These are phyloP conservation scores for Lithophane leautieri DNA, from an alignment of 2,888 invertebrate genomes.

Conservation along the genomic window DNA sequence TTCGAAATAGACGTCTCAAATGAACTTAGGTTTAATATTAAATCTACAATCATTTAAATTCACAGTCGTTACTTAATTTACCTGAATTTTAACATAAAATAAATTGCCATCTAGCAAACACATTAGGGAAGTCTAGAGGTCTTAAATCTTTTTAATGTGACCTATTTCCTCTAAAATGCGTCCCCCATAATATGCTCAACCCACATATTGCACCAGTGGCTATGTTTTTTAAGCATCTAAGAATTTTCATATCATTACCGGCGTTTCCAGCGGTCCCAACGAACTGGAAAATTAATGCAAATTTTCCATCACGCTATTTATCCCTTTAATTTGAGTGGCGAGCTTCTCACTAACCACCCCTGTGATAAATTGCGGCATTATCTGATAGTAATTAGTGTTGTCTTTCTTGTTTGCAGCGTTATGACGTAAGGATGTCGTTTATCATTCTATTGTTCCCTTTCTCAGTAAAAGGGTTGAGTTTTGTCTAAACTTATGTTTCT, in stretches of 20 bases:
- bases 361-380: slow-evolving; percentile 58
- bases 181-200: slow-evolving; percentile 17
- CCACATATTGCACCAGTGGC: slow-evolving; percentile 36
- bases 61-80: slow-evolving; percentile 14
- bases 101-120: slow-evolving; percentile 37
- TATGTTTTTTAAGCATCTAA: slow-evolving; percentile 58
- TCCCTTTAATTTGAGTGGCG: slow-evolving; percentile 74
- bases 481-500: slow-evolving; percentile 10
- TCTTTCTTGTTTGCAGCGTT: slow-evolving; percentile 49
- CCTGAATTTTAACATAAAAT: slow-evolving; percentile 32
- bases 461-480: slow-evolving; percentile 10
- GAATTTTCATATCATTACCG: slow-evolving; percentile 68
- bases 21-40: not conserved
- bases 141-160: slow-evolving; percentile 58
- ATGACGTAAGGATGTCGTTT: slow-evolving; percentile 55
- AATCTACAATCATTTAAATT: slow-evolving; percentile 5
- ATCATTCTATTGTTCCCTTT: slow-evolving; percentile 50
- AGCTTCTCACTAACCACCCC: slow-evolving; percentile 42
- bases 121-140: slow-evolving; percentile 36
- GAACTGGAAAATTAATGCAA: slow-evolving; percentile 75
- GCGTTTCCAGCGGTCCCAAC: slow-evolving; percentile 44
- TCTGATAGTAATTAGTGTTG: slow-evolving; percentile 57
- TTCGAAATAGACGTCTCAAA: not conserved
- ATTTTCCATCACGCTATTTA: slow-evolving; percentile 74
- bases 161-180: slow-evolving; percentile 48